phyloP scores from a whole-genome alignment of 2,888 invertebrate species.

The Operophtera brumata region DNA sequence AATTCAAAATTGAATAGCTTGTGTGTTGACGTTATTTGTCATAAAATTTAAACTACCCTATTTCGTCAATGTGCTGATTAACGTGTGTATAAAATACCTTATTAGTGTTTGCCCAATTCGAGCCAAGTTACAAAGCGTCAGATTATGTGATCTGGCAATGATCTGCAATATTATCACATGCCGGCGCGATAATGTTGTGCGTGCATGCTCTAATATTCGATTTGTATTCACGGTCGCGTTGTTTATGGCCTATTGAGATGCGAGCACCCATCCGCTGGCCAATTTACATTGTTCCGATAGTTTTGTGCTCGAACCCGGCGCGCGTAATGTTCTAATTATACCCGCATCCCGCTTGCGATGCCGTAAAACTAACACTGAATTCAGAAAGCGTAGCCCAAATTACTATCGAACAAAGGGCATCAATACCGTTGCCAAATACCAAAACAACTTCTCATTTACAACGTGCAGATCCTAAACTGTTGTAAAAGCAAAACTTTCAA shows the following conservation, averaged over 20 bases:
- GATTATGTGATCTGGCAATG: slow-evolving; percentile 50
- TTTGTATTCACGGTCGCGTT: slow-evolving; percentile 76
- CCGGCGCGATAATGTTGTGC: slow-evolving; percentile 61
- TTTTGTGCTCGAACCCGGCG: slow-evolving; percentile 56
- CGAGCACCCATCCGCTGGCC: slow-evolving; percentile 65
- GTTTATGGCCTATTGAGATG: slow-evolving; percentile 76
- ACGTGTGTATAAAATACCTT: slow-evolving; percentile 38
- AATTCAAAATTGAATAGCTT: no score
- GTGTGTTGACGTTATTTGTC: no score
- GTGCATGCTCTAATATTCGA: slow-evolving; percentile 72
- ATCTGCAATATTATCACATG: slow-evolving; percentile 48
- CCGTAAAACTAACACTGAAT: slow-evolving; percentile 22
- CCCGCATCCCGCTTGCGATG: slow-evolving; percentile 18
- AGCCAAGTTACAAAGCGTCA: slow-evolving; percentile 44
- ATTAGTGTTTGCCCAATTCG: slow-evolving; percentile 39
- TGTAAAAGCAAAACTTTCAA: slow-evolving; percentile 21
- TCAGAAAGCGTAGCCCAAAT: slow-evolving; percentile 19
- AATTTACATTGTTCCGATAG: slow-evolving; percentile 70
- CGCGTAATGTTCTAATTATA: slow-evolving; percentile 57
- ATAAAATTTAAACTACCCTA: neutral
- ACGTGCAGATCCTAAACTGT: slow-evolving; percentile 15
- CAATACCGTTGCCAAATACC: slow-evolving; percentile 17
- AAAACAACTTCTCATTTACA: slow-evolving; percentile 17
- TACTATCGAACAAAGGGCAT: slow-evolving; percentile 13
- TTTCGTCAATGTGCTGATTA: slow-evolving; percentile 12